Conservation (phyloP, 1,140 invertebrate species). For the Lethrus apterus region DNA sequence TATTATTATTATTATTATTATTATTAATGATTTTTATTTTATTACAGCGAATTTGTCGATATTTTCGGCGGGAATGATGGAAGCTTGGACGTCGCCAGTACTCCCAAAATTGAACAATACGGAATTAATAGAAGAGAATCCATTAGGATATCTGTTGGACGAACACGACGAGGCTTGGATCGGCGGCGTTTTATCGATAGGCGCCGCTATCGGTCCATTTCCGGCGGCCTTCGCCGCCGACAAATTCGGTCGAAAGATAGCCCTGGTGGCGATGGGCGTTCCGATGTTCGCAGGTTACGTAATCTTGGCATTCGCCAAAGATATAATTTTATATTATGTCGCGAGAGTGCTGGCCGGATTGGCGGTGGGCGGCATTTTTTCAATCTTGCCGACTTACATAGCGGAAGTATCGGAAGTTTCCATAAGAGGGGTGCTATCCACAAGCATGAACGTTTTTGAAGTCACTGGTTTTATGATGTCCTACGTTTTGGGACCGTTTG, state of each 20-base stretch:
- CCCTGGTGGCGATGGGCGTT: conserved; percentile 33
- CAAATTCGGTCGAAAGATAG: conserved; percentile 51
- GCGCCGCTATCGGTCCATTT: conserved; percentile 66
- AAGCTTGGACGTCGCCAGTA: conserved; percentile 32
- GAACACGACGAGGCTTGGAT: conserved; percentile 66
- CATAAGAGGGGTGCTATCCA: conserved; percentile 22
- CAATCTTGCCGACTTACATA: conserved; percentile 45
- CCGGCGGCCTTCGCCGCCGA: conserved; percentile 59
- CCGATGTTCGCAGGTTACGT: conserved; percentile 41
- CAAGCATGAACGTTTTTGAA: conserved; percentile 20
- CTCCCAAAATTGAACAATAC: conserved; percentile 21
- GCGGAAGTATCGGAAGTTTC: conserved; percentile 43
- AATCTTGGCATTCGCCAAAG: conserved; percentile 38
- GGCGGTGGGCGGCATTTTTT: conserved; percentile 41
- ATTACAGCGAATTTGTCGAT: conserved; percentile 8
- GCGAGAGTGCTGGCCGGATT: conserved; percentile 41
- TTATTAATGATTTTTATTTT: too few species aligned
- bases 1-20: too few species aligned
- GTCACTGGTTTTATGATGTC: conserved; percentile 29
- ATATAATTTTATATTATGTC: conserved; percentile 33
- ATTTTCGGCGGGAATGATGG: conserved; percentile 3
- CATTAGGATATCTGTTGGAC: conserved; percentile 43
- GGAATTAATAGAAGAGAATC: conserved; percentile 8
- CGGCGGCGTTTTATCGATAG: conserved; percentile 70
- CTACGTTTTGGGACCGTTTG: conserved; percentile 52